Percentiles rank a stretch among this genome's conserved stretches.
phyloP scores from a whole-genome alignment of 2,797 vertebrate genomes.

The Manis crassicaudata region DNA sequence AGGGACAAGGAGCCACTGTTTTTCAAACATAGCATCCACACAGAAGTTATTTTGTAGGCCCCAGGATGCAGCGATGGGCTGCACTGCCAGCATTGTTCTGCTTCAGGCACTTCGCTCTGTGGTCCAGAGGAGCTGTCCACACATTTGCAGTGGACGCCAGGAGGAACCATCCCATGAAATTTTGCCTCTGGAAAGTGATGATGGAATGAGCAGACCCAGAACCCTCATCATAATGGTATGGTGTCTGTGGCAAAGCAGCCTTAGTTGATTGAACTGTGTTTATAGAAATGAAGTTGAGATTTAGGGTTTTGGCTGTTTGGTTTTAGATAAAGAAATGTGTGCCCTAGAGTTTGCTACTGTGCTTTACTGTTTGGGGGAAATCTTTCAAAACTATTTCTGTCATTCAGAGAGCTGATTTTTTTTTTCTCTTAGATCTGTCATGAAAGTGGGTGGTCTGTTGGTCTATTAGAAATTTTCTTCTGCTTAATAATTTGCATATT shows the following conservation, averaged over 20 bases:
- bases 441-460: background rate
- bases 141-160: slow-evolving; percentile 92
- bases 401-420: slow-evolving; percentile 47
- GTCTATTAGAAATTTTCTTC: background rate
- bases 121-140: slow-evolving; percentile 95
- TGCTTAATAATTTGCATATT: background rate
- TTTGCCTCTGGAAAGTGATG: slow-evolving; percentile 91
- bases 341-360: background rate
- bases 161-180: slow-evolving; percentile 94
- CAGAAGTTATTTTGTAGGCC: slow-evolving; percentile 91
- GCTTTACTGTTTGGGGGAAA: background rate
- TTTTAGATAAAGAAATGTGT: background rate
- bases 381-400: slow-evolving; percentile 26
- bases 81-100: slow-evolving; percentile 96
- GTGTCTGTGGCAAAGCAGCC: slow-evolving; percentile 73
- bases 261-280: slow-evolving; percentile 53
- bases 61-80: slow-evolving; percentile 95
- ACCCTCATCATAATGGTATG: slow-evolving; percentile 96
- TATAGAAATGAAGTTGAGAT: slow-evolving; percentile 41
- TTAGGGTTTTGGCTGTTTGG: background rate
- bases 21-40: slow-evolving; percentile 90
- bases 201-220: slow-evolving; percentile 92
- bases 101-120: slow-evolving; percentile 94
- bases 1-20: slow-evolving; percentile 96
- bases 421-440: slow-evolving; percentile 50